phyloP scores from a whole-genome alignment of 1,140 invertebrate species.

The Mesaphorura yosii region DNA sequence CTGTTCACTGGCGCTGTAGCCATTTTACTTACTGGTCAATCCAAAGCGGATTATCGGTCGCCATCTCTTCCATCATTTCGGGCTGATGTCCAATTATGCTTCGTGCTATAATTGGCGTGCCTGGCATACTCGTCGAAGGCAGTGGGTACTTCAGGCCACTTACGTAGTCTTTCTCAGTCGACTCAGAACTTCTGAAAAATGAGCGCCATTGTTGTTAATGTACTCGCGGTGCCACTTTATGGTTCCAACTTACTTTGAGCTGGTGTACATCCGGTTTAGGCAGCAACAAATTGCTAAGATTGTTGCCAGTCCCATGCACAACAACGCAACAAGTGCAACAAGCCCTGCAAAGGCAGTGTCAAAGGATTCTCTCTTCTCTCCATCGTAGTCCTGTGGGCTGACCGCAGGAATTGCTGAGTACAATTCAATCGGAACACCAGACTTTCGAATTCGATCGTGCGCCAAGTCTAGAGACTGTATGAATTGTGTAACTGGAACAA shows the following conservation, averaged over 20 bases:
- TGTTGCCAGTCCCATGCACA: constrained; percentile 73
- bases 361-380: constrained; percentile 52
- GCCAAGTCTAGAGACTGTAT: constrained; percentile 65
- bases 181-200: constrained; percentile 6
- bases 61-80: constrained; percentile 61
- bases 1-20: too few species aligned
- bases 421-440: constrained; percentile 20
- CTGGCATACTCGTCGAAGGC: constrained; percentile 13
- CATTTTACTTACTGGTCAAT: constrained; percentile 67
- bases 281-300: constrained; percentile 80
- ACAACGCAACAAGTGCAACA: constrained; percentile 69
- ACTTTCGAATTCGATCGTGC: constrained; percentile 19
- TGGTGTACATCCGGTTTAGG: constrained; percentile 47
- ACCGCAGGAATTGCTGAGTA: constrained; percentile 27
- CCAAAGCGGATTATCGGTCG: constrained; percentile 85
- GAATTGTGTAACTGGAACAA: constrained; percentile 63
- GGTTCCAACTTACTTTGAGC: constrained; percentile 12
- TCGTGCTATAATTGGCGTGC: constrained; percentile 18
- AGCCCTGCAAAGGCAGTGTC: constrained; percentile 72
- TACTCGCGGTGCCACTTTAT: too few species aligned
- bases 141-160: constrained; percentile 30
- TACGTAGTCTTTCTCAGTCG: constrained; percentile 20
- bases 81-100: constrained; percentile 10
- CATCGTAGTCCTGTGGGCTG: constrained; percentile 14
- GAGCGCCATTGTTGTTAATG: background rate